Percentiles rank a stretch among this genome's conserved stretches.
phyloP scores from a whole-genome alignment of 2,113 vertebrate genomes.

The Silurus glanis region DNA sequence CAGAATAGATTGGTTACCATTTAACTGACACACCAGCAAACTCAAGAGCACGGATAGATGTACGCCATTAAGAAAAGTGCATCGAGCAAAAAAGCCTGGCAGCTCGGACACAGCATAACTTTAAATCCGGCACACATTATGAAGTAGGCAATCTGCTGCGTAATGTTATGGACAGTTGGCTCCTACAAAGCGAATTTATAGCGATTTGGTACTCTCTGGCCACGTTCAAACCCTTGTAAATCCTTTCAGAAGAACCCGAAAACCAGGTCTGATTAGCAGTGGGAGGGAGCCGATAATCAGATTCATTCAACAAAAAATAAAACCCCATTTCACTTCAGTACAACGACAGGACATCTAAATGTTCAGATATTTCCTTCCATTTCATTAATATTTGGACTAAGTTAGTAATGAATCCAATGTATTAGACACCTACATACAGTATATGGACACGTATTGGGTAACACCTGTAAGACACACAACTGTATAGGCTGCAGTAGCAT shows the following conservation, averaged over 20 bases:
- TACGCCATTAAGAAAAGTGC: neutral
- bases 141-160: slow-evolving; percentile 25
- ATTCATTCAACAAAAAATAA: slow-evolving; percentile 55
- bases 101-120: neutral
- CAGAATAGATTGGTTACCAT: neutral
- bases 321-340: slow-evolving; percentile 51
- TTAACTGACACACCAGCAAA: neutral
- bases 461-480: too few relatives aligned
- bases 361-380: neutral
- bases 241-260: slow-evolving; percentile 20
- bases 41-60: neutral
- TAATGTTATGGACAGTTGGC: slow-evolving; percentile 33
- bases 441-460: too few relatives aligned
- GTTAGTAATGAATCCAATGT: neutral
- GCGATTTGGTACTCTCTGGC: neutral
- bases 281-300: slow-evolving; percentile 52
- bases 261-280: slow-evolving; percentile 25
- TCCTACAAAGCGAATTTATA: neutral
- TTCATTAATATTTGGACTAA: neutral
- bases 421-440: neutral
- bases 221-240: slow-evolving; percentile 8
- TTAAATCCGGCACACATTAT: neutral
- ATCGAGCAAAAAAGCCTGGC: neutral
- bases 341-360: neutral
- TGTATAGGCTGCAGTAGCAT: too few relatives aligned